phyloP scores from a whole-genome alignment of 2,888 invertebrate species.

The Philereme transversata region DNA sequence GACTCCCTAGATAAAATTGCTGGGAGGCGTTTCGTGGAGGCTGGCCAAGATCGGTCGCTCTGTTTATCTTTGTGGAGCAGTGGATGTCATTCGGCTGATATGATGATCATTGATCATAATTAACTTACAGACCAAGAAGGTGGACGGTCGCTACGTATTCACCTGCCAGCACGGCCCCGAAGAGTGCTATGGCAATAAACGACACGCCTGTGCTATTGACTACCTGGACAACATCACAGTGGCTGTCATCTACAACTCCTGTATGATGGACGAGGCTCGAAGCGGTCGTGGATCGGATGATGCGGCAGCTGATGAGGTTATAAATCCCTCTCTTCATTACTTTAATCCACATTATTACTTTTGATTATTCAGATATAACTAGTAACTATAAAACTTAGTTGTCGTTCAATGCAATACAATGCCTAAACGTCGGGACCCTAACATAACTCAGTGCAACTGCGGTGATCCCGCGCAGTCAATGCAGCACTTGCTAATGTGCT shows the following conservation, averaged over 20 bases:
- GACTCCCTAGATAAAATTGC: too few species aligned
- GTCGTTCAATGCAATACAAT: too few species aligned
- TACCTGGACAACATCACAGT: background rate
- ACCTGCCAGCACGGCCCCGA: background rate
- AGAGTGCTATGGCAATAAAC: slow-evolving; percentile 1
- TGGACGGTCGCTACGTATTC: background rate
- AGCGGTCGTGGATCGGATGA: background rate
- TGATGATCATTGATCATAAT: background rate
- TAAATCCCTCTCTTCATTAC: too few species aligned
- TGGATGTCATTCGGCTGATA: background rate
- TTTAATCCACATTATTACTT: too few species aligned
- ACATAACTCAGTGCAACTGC: too few species aligned
- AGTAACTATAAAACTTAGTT: too few species aligned
- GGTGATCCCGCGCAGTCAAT: too few species aligned
- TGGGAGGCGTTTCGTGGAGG: background rate
- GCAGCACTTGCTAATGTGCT: too few species aligned
- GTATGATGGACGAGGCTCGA: background rate
- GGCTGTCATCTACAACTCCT: background rate
- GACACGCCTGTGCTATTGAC: slow-evolving; percentile 1
- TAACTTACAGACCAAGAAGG: background rate
- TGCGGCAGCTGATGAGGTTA: slow-evolving; percentile 1
- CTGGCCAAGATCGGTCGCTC: background rate
- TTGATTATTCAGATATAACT: too few species aligned
- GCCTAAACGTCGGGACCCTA: too few species aligned
- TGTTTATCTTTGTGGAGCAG: background rate